Conservation (phyloP, 1,140 invertebrate genomes). For the Geopemphigus sp. region DNA sequence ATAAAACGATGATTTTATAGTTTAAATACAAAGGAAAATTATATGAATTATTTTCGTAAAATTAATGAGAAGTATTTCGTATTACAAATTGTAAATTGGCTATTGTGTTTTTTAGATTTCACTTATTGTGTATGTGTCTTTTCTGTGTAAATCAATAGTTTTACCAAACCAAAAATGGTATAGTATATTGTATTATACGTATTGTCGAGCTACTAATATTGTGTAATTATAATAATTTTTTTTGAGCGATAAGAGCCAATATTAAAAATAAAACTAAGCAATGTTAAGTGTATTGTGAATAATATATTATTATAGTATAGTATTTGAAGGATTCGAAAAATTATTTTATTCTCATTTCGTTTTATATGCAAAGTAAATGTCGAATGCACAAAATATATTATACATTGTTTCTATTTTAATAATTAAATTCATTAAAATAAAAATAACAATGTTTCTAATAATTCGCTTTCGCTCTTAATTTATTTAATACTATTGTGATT, state of each 20-base stretch:
- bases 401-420: slow-evolving; percentile 31
- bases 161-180: not conserved
- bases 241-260: slow-evolving; percentile 13
- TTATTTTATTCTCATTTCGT: slow-evolving; percentile 1
- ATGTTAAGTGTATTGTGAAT: not conserved
- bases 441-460: slow-evolving; percentile 8
- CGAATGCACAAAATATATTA: not conserved
- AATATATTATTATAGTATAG: slow-evolving; percentile 3
- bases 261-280: slow-evolving; percentile 17
- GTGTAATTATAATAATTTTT: not conserved
- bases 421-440: not conserved
- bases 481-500: too few species aligned
- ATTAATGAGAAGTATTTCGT: not conserved
- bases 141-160: slow-evolving; percentile 16
- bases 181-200: not conserved
- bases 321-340: not conserved
- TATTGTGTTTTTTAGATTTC: not conserved
- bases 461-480: not conserved
- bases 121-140: not conserved
- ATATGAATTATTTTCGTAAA: not conserved
- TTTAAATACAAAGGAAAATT: not conserved
- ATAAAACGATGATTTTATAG: not conserved
- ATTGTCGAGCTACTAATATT: not conserved
- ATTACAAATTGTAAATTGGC: not conserved
- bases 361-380: slow-evolving; percentile 19